Percentiles rank a stretch among this genome's conserved stretches.
Evolutionary conservation across 2,113 vertebrate genomes (phyloP).

Genomic region (Andinoacara biseriatus): DNA sequence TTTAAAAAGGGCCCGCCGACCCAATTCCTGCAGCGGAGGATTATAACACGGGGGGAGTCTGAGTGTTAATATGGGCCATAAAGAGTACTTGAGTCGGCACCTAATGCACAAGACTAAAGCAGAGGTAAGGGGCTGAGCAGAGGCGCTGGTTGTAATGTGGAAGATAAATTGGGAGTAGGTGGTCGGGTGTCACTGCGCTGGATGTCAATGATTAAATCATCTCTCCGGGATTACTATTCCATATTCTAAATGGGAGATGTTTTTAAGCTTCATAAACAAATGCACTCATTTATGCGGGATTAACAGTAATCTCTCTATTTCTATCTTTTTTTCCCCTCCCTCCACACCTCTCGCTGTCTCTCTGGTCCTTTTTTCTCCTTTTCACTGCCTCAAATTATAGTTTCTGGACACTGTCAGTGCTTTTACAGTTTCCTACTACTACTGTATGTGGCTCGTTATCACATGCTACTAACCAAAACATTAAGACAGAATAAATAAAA

Average conservation of each 20-base stretch:
- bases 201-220: slow-evolving; percentile 80
- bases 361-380: slow-evolving; percentile 11
- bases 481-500: neutral
- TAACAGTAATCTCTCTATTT: slow-evolving; percentile 83
- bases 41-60: slow-evolving; percentile 67
- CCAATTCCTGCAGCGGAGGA: slow-evolving; percentile 67
- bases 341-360: slow-evolving; percentile 22
- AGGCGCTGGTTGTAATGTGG: slow-evolving; percentile 67
- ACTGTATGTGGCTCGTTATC: neutral
- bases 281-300: slow-evolving; percentile 83
- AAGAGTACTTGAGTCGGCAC: slow-evolving; percentile 50
- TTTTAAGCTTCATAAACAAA: slow-evolving; percentile 85
- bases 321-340: slow-evolving; percentile 55
- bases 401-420: slow-evolving; percentile 31
- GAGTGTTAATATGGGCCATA: slow-evolving; percentile 74
- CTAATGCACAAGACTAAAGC: slow-evolving; percentile 46
- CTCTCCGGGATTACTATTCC: slow-evolving; percentile 82
- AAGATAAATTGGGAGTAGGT: slow-evolving; percentile 49
- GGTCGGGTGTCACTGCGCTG: slow-evolving; percentile 51
- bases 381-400: slow-evolving; percentile 19
- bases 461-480: neutral
- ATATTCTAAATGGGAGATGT: slow-evolving; percentile 84
- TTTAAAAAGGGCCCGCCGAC: slow-evolving; percentile 60
- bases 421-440: neutral
- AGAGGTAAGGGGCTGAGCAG: neutral